These are phyloP conservation scores for Acheta domesticus DNA, from an alignment of 2,888 invertebrate genomes.

Conservation along the genomic window DNA sequence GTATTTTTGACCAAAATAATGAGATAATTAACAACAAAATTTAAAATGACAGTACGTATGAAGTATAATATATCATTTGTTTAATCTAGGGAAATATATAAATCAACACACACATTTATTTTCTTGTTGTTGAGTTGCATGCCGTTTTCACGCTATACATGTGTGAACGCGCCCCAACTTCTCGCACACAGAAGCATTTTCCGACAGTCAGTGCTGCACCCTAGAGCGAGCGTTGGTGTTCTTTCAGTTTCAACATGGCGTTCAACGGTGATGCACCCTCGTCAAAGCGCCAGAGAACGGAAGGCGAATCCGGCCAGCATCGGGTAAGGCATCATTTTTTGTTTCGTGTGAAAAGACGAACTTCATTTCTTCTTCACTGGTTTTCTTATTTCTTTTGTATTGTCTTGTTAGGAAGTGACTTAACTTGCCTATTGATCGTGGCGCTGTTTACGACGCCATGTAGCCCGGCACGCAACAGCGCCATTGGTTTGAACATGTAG, in stretches of 20 bases:
- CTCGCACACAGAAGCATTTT: background rate
- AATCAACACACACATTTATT: background rate
- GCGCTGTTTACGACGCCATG: background rate
- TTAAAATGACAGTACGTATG: too few relatives aligned
- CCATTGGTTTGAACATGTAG: background rate
- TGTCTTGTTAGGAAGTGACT: background rate
- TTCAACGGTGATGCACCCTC: conserved; percentile 64
- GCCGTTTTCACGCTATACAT: background rate
- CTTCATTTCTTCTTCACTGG: background rate
- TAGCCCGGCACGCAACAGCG: conserved; percentile 18
- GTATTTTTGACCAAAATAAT: too few relatives aligned
- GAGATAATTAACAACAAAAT: too few relatives aligned
- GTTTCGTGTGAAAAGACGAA: conserved; percentile 33
- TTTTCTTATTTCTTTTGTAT: background rate
- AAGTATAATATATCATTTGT: too few relatives aligned
- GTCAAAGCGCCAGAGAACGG: conserved; percentile 51
- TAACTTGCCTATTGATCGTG: background rate
- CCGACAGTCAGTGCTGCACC: conserved; percentile 7
- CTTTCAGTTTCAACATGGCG: conserved; percentile 65
- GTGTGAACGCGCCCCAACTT: background rate
- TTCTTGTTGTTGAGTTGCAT: background rate
- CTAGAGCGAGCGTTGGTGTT: conserved; percentile 33
- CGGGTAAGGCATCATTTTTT: conserved; percentile 46
- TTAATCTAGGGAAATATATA: too few relatives aligned
- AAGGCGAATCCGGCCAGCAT: conserved; percentile 49